Evolutionary conservation across 2,888 invertebrate genomes (phyloP).

Genomic region (Eristalis intricaria): DNA sequence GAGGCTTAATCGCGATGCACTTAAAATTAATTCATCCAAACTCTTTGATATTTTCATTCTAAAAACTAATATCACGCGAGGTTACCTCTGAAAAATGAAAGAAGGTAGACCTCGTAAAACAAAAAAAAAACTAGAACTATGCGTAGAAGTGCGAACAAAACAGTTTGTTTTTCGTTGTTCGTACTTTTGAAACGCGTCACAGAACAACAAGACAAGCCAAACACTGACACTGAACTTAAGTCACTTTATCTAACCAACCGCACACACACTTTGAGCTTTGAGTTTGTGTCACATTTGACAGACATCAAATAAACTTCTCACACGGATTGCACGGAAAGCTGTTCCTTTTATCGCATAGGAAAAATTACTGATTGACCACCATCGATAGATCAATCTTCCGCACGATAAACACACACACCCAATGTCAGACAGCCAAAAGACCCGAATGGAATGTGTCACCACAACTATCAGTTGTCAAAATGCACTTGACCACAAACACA

Average conservation of each 20-base stretch:
- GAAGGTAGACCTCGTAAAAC: background rate
- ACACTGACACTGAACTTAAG: constrained; percentile 20
- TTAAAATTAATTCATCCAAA: constrained; percentile 81
- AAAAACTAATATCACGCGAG: constrained; percentile 62
- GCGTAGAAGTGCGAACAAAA: background rate
- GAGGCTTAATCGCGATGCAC: constrained; percentile 80
- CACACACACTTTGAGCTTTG: background rate
- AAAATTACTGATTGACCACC: background rate
- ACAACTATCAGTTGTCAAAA: constrained; percentile 25
- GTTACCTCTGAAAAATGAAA: constrained; percentile 2
- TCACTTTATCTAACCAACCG: constrained; percentile 5
- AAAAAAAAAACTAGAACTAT: constrained; percentile 1
- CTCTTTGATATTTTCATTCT: constrained; percentile 81
- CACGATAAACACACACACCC: constrained; percentile 29
- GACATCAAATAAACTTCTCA: constrained; percentile 7
- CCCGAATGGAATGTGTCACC: constrained; percentile 38
- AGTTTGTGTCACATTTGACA: constrained; percentile 9
- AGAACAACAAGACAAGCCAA: background rate
- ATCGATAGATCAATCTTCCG: constrained; percentile 10
- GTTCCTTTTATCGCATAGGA: background rate
- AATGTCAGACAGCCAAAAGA: constrained; percentile 3
- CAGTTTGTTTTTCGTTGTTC: constrained; percentile 24
- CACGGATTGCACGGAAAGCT: constrained; percentile 18
- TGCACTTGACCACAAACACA: constrained; percentile 54
- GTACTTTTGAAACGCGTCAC: constrained; percentile 40